These are phyloP conservation scores for Malthinus seriepunctatus DNA, from an alignment of 2,888 invertebrate species.

Conservation along the genomic window DNA sequence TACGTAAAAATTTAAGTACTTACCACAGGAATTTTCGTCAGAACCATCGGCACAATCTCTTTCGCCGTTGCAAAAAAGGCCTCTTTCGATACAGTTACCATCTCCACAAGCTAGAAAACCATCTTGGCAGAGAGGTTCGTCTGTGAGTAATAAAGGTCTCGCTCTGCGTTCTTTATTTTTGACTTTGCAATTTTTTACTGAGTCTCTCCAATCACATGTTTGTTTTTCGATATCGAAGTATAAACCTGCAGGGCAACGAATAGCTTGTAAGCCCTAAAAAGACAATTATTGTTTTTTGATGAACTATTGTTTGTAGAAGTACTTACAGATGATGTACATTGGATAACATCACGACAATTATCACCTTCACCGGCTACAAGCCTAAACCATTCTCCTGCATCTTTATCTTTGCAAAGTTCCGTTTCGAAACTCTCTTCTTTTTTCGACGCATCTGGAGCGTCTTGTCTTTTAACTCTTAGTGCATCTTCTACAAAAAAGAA, in stretches of 20 bases:
- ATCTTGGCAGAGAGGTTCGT: conserved; percentile 87
- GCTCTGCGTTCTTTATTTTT: conserved; percentile 88
- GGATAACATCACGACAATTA: conserved; percentile 93
- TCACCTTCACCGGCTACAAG: conserved; percentile 87
- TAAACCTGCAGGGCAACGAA: conserved; percentile 89
- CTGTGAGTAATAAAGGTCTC: conserved; percentile 84
- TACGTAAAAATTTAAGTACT: conserved; percentile 50
- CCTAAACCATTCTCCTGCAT: conserved; percentile 94
- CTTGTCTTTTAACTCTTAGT: conserved; percentile 54
- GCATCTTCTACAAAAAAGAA: conserved; percentile 10
- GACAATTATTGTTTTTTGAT: background rate
- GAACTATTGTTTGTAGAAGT: background rate
- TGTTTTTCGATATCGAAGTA: conserved; percentile 94
- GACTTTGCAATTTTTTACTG: conserved; percentile 90
- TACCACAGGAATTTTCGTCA: conserved; percentile 89
- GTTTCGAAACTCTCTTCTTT: conserved; percentile 87
- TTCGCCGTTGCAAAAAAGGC: conserved; percentile 91
- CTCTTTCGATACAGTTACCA: conserved; percentile 82
- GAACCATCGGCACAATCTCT: conserved; percentile 88
- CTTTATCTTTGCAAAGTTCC: conserved; percentile 92
- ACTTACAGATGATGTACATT: conserved; percentile 90
- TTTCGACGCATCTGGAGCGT: conserved; percentile 62
- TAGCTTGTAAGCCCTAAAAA: conserved; percentile 84
- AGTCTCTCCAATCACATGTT: conserved; percentile 92
- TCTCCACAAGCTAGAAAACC: conserved; percentile 88